Conservation (phyloP, 2,888 invertebrate species). For the Tortricodes alternella region DNA sequence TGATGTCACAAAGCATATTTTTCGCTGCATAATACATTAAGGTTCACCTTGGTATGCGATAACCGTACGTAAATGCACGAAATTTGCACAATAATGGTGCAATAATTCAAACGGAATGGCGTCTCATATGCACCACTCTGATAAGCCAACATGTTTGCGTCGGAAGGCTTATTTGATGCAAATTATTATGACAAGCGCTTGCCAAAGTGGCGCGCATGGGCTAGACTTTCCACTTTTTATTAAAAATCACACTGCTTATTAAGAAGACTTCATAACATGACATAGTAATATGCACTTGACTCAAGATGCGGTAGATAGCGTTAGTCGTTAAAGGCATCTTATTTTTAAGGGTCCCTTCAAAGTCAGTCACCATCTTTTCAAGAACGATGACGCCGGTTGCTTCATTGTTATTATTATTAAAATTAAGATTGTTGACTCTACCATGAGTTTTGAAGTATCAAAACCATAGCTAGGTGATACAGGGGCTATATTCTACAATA, state of each 20-base stretch:
- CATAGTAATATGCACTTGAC: too few species aligned
- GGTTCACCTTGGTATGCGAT: constrained; percentile 38
- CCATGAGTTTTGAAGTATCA: too few species aligned
- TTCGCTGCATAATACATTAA: constrained; percentile 32
- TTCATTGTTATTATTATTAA: too few species aligned
- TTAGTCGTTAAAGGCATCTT: too few species aligned
- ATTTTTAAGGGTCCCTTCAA: too few species aligned
- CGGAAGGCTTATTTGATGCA: constrained; percentile 34
- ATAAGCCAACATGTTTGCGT: constrained; percentile 44
- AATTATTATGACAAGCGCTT: constrained; percentile 30
- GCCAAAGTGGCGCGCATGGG: constrained; percentile 21
- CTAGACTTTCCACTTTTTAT: background rate
- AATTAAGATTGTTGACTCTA: too few species aligned
- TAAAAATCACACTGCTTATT: background rate
- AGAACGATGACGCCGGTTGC: too few species aligned
- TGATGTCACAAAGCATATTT: constrained; percentile 38
- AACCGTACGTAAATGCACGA: constrained; percentile 40
- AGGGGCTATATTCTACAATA: too few species aligned
- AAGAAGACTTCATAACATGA: too few species aligned
- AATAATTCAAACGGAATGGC: constrained; percentile 41
- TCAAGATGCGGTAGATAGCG: too few species aligned
- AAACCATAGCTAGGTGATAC: too few species aligned
- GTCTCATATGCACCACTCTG: constrained; percentile 39
- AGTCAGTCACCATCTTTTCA: too few species aligned
- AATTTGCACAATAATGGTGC: constrained; percentile 49